These are phyloP conservation scores for Rhaphigaster nebulosa DNA, from an alignment of 2,888 invertebrate species.

Conservation along the genomic window DNA sequence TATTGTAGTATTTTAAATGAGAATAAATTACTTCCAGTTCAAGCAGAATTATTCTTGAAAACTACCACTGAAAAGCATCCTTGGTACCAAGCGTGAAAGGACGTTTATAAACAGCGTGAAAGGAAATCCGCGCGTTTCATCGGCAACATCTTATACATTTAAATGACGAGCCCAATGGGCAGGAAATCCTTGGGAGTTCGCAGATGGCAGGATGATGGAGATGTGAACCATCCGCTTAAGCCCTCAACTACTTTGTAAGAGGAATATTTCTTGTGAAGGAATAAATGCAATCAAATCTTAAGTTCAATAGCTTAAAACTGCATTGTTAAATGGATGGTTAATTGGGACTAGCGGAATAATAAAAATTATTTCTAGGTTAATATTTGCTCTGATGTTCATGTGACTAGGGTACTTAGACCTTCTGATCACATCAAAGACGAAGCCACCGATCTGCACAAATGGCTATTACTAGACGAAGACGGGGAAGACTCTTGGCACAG, in stretches of 20 bases:
- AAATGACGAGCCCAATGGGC: neutral
- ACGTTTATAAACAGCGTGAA: neutral
- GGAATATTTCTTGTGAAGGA: neutral
- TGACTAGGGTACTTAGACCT: neutral
- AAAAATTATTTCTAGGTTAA: neutral
- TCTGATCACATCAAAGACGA: neutral
- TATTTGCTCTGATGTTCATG: neutral
- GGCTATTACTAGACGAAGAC: neutral
- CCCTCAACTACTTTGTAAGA: neutral
- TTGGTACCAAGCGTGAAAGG: neutral
- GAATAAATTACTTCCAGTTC: neutral
- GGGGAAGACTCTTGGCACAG: neutral
- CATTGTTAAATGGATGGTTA: neutral
- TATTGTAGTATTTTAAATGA: too few relatives aligned
- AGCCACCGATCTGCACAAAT: neutral
- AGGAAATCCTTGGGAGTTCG: slow-evolving; percentile 13
- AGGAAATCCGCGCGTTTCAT: slow-evolving; percentile 30
- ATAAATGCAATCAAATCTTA: neutral
- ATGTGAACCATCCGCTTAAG: neutral
- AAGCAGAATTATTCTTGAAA: neutral
- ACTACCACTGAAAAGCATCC: neutral
- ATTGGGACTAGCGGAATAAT: neutral
- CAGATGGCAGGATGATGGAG: slow-evolving; percentile 16
- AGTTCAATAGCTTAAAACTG: neutral
- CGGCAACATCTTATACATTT: neutral